Conservation (phyloP, 2,888 invertebrate species). For the Tridacna gigas region DNA sequence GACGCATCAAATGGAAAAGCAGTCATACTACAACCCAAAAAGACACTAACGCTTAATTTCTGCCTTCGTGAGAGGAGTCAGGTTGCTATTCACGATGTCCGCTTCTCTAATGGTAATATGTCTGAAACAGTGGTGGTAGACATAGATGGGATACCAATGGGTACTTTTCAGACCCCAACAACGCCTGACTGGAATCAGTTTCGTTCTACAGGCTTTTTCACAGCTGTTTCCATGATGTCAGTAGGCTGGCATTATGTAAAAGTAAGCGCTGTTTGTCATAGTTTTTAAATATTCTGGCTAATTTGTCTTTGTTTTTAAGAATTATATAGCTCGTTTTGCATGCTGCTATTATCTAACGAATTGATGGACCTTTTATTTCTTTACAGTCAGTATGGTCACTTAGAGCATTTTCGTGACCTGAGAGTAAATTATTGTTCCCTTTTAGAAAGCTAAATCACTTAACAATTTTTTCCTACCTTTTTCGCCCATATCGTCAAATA, state of each 20-base stretch:
- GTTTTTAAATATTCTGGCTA: too few relatives aligned
- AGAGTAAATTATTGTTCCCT: too few relatives aligned
- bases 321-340: too few relatives aligned
- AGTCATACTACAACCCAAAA: constrained; percentile 55
- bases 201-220: constrained; percentile 62
- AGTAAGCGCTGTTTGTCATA: constrained; percentile 23
- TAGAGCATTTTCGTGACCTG: too few relatives aligned
- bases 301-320: too few relatives aligned
- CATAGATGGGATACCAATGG: constrained; percentile 61
- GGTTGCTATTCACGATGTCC: constrained; percentile 60
- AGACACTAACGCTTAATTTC: constrained; percentile 63
- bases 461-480: too few relatives aligned
- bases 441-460: too few relatives aligned
- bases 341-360: too few relatives aligned
- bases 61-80: constrained; percentile 61
- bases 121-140: constrained; percentile 64
- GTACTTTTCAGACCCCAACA: constrained; percentile 57
- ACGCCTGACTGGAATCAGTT: constrained; percentile 57
- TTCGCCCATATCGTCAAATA: too few relatives aligned
- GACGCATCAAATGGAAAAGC: constrained; percentile 67
- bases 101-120: constrained; percentile 67
- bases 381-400: too few relatives aligned
- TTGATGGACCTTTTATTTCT: too few relatives aligned
- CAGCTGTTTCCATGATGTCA: constrained; percentile 40
- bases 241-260: constrained; percentile 64